These are phyloP conservation scores for Mormyrus iriodes DNA, from an alignment of 2,113 vertebrate species.

Conservation along the genomic window DNA sequence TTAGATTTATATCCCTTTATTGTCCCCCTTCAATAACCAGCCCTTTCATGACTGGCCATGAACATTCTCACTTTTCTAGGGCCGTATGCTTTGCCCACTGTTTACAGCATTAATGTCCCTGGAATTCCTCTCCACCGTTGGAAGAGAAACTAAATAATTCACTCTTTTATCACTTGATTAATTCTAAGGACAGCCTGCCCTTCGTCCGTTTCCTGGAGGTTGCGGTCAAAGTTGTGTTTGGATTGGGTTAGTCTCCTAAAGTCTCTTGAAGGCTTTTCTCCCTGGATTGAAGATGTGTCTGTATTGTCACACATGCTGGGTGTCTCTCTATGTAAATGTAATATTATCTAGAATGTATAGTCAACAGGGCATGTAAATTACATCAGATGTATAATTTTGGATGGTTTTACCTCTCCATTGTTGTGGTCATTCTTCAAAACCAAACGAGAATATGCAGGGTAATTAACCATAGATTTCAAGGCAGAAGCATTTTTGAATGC, in stretches of 20 bases:
- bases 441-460: background rate
- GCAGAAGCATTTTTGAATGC: background rate
- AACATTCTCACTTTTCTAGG: background rate
- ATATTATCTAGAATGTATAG: background rate
- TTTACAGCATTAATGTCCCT: background rate
- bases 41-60: background rate
- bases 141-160: background rate
- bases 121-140: background rate
- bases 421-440: background rate
- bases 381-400: background rate
- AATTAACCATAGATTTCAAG: background rate
- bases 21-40: too few relatives aligned
- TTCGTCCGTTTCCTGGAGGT: background rate
- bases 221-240: background rate
- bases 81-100: background rate
- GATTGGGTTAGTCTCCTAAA: background rate
- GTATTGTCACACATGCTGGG: background rate
- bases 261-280: background rate
- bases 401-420: background rate
- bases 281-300: background rate
- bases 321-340: background rate
- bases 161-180: background rate
- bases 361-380: background rate
- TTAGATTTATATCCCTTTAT: background rate
- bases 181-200: too few relatives aligned